phyloP scores from a whole-genome alignment of 2,888 invertebrate species.

The Ormyrus thymus region DNA sequence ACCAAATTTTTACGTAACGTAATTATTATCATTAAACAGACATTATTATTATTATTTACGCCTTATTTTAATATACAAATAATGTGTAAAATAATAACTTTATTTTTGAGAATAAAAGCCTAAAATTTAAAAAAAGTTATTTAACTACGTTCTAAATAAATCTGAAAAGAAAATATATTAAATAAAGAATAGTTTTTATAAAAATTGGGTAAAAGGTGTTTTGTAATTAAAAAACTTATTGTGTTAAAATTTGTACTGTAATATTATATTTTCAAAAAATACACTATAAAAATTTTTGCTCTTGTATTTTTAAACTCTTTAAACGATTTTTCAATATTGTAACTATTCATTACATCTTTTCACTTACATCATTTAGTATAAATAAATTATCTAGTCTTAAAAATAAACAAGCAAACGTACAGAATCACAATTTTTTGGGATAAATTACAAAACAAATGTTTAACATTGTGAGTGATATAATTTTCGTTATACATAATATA shows the following conservation, averaged over 20 bases:
- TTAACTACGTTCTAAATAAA: no score
- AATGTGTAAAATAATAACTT: no score
- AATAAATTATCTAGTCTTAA: constrained; percentile 37
- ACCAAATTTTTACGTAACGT: no score
- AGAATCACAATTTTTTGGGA: background rate
- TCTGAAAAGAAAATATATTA: no score
- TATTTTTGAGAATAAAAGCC: no score
- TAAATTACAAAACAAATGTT: constrained; percentile 38
- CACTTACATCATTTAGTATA: constrained; percentile 19
- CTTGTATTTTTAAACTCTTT: background rate
- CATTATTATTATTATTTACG: no score
- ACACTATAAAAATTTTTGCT: constrained; percentile 44
- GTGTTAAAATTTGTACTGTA: constrained; percentile 47
- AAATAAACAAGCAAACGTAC: background rate
- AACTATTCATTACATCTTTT: background rate
- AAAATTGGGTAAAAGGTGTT: constrained; percentile 16
- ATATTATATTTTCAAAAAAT: constrained; percentile 41
- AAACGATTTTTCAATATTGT: constrained; percentile 7
- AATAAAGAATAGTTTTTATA: background rate
- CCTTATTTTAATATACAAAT: no score
- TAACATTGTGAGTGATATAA: constrained; percentile 33
- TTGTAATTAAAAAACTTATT: constrained; percentile 11
- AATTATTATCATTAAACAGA: no score
- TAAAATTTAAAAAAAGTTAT: no score
- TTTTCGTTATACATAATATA: constrained; percentile 41